A percentile compares a stretch with the other conserved stretches of the same genome.
phyloP scores from a whole-genome alignment of 2,888 invertebrate species.

The Neoascia interrupta region DNA sequence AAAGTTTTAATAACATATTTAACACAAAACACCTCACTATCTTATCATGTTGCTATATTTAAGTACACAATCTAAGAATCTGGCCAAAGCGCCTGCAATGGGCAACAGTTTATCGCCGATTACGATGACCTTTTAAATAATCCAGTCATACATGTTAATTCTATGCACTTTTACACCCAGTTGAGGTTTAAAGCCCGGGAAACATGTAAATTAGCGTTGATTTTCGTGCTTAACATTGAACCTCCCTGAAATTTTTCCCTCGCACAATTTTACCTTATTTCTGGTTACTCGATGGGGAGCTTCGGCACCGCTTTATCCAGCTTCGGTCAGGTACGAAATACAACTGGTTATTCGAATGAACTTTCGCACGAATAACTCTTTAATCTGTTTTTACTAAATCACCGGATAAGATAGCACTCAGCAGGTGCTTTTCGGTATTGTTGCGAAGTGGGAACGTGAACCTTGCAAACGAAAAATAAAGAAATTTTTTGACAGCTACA shows the following conservation, averaged over 20 bases:
- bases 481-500: no score
- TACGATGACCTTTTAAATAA: no score
- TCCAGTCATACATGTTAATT: no score
- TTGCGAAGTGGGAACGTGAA: no score
- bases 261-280: no score
- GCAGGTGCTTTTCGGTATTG: not conserved
- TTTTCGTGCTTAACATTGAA: slow-evolving; percentile 7
- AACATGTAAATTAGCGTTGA: not conserved
- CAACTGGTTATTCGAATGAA: not conserved
- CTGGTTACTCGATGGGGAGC: no score
- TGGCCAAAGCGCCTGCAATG: no score
- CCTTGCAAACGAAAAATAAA: no score
- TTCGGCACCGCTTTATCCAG: not conserved
- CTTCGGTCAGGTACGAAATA: not conserved
- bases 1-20: not conserved
- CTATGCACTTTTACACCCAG: no score
- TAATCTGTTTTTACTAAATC: not conserved
- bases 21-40: not conserved
- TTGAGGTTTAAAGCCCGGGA: not conserved
- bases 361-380: not conserved
- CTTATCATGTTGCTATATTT: slow-evolving; percentile 2
- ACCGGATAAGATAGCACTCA: not conserved
- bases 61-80: not conserved
- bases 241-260: no score
- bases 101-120: no score